A percentile compares a stretch with the other conserved stretches of the same genome.
These are phyloP conservation scores for Patella depressa DNA, from an alignment of 2,888 invertebrate species.

Conservation along the genomic window DNA sequence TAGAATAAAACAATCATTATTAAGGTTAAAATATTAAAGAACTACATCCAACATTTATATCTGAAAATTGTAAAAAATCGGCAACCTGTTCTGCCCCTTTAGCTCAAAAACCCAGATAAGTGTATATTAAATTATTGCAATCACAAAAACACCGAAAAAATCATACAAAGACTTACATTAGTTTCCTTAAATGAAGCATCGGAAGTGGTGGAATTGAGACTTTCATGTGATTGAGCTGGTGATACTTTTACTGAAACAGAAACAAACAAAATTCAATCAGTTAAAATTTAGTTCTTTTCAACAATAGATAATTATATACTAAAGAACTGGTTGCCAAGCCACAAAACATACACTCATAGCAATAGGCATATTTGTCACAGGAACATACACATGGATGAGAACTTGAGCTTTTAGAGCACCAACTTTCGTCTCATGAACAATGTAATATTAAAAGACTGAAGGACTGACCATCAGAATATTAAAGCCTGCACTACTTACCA, in stretches of 20 bases:
- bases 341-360: neutral
- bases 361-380: neutral
- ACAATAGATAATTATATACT: neutral
- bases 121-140: too few species aligned
- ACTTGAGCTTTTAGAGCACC: neutral
- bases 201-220: constrained; percentile 79
- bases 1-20: neutral
- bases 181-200: constrained; percentile 25
- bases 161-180: neutral
- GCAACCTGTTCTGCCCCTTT: too few species aligned
- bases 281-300: too few species aligned
- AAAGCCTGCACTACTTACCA: constrained; percentile 45
- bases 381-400: neutral
- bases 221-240: constrained; percentile 93
- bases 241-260: constrained; percentile 69
- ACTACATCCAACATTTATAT: too few species aligned
- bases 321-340: neutral
- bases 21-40: too few species aligned
- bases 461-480: neutral
- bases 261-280: neutral
- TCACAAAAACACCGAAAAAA: too few species aligned
- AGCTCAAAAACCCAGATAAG: too few species aligned
- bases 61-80: too few species aligned
- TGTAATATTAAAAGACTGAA: neutral
- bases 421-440: neutral